Base-by-base conservation (phyloP, 2,888 invertebrate genomes). In the Eremobia ochroleuca region DNA sequence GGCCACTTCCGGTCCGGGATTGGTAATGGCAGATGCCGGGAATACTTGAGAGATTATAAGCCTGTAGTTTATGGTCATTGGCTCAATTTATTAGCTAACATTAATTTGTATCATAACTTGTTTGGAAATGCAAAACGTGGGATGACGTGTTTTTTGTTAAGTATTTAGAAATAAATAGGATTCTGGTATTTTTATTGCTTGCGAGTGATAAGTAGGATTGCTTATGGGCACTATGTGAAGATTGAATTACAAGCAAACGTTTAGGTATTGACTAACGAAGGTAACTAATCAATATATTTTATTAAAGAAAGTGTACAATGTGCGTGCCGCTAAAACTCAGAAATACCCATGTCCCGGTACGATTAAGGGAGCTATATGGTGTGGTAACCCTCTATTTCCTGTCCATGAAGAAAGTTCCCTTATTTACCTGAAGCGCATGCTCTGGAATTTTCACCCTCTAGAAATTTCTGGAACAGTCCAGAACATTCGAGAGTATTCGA, bases 1-100 rank as follows among this genome's bases (percentile, higher is more conserved):
- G 49, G 69, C 34, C 62, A 43, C 82, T 82, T 82, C 82, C 82
- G 76, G 76, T 31, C 76, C 72, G 71, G 81, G 79, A 79, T 80
- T 79, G 74, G 67, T 80, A 83, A 84, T 84, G 73, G 49, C 58
- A 83, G 65, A 83, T 83, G 71, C 84, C 83, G 25, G 76, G 84
- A 76, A 83, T 81, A 65, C 34, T 84, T 84, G 84, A 9, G 13
- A 83, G 76, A 84, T 84, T 72, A 71, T 77, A 73, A 84, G 81
- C 71, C 71, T 55, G 69, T 76, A 73, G 70, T 80, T 80, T 83
- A 83, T 83, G 62, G 37, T 73, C 72, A 71, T 73, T 40, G 62
- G 21, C 15, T 79, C 62, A 73, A 83, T 83, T 70, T 83, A 83
- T 76, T 79, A 62, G 15, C 49, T 49, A 49, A 67, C 46, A 34